Evolutionary conservation across 2,888 invertebrate species (phyloP).

Genomic region (Thera britannica): DNA sequence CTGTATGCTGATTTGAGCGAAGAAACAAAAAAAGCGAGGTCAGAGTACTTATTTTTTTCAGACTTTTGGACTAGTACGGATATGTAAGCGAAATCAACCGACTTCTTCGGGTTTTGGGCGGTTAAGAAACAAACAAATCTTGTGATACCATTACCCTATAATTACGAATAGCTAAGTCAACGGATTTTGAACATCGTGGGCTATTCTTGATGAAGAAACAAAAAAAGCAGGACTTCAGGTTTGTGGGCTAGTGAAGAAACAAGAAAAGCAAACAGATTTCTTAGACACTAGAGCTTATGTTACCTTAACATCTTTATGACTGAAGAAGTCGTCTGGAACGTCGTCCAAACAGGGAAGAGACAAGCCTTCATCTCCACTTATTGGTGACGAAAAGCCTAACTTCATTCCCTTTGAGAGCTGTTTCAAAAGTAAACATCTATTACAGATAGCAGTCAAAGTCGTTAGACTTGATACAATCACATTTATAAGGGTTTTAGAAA

Average conservation of each 20-base stretch:
- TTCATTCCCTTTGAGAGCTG: constrained; percentile 30
- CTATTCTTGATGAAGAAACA: background rate
- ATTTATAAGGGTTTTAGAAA: background rate
- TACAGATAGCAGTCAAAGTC: background rate
- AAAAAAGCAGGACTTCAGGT: background rate
- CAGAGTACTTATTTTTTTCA: no score
- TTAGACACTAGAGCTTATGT: background rate
- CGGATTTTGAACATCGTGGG: background rate
- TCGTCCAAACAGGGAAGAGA: constrained; percentile 18
- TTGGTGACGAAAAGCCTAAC: constrained; percentile 17
- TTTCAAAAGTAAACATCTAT: constrained; percentile 8
- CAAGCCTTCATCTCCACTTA: constrained; percentile 24
- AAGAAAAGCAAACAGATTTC: background rate
- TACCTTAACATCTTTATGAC: constrained; percentile 26
- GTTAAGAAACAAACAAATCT: background rate
- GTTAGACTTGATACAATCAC: background rate
- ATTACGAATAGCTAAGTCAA: background rate
- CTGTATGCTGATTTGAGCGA: no score
- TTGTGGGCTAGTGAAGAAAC: background rate
- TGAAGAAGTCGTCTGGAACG: constrained; percentile 15
- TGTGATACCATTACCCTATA: background rate
- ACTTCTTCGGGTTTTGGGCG: background rate
- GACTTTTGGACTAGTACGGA: background rate
- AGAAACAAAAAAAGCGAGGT: no score
- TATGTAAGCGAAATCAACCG: background rate